phyloP scores from a whole-genome alignment of 1,140 invertebrate genomes.

The Drosophila sp. region DNA sequence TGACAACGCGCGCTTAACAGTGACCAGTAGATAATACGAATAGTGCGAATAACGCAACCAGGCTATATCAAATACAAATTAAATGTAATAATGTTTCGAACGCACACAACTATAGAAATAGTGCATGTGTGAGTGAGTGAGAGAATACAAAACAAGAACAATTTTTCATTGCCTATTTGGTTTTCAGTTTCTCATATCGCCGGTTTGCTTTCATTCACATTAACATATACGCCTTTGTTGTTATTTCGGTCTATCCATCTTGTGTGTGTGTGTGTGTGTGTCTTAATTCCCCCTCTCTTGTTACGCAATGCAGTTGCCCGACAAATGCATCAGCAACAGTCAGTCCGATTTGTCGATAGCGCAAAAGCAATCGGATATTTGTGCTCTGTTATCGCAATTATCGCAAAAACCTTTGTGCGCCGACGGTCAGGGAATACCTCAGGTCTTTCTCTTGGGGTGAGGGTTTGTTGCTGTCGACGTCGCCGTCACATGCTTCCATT shows the following conservation, averaged over 20 bases:
- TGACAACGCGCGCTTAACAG: slow-evolving; percentile 66
- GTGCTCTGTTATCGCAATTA: slow-evolving; percentile 36
- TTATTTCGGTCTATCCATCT: slow-evolving; percentile 1
- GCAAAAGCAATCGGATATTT: slow-evolving; percentile 28
- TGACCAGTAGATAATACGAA: slow-evolving; percentile 14
- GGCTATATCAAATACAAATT: slow-evolving; percentile 43
- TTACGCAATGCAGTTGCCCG: slow-evolving; percentile 50
- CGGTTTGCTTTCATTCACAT: slow-evolving; percentile 35
- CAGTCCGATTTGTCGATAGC: slow-evolving; percentile 14
- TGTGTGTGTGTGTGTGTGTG: slow-evolving; percentile 4
- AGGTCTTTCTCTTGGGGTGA: neutral
- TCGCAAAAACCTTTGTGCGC: slow-evolving; percentile 38
- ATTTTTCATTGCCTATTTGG: neutral
- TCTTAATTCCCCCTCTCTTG: neutral
- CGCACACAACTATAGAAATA: slow-evolving; percentile 1
- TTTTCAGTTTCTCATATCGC: slow-evolving; percentile 16
- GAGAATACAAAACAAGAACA: slow-evolving; percentile 12
- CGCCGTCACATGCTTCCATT: slow-evolving; percentile 60
- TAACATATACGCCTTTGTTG: slow-evolving; percentile 21
- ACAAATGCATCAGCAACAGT: slow-evolving; percentile 31
- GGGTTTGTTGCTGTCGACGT: neutral
- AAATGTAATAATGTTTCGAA: slow-evolving; percentile 51
- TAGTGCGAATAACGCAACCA: slow-evolving; percentile 26
- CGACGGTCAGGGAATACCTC: slow-evolving; percentile 48
- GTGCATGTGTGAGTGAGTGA: slow-evolving; percentile 3